Evolutionary conservation across 2,113 vertebrate genomes (phyloP), one percentile per base, ranked within the genome.

Genomic region (Plecturocebus donacophilus): DNA sequence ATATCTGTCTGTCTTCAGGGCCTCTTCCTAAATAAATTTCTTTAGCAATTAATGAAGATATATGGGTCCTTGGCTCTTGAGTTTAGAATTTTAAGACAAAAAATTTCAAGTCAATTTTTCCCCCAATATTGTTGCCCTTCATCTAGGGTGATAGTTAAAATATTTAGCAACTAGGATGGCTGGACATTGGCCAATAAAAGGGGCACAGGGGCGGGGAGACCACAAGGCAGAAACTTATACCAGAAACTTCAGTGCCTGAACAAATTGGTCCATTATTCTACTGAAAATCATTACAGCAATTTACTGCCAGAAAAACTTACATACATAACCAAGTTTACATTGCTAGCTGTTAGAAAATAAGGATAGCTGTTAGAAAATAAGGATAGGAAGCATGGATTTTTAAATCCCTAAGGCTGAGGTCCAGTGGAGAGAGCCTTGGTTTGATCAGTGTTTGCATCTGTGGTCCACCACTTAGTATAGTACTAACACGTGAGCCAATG

Each of bases 21-120:
- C 4, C 58, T 90, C 73, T 87, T 96, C 40, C 80, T 83, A 58
- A 96, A 94, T 90, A 52, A 96, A 94, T 90, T 79, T 9, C 1
- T 47, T 61, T 13, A 40, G 17, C 23, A 95, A 68, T 95, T 23
- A n/a, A 27, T 89, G 64, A 58, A 9, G 5, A 12, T 27, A 13
- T 40, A 45, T 0, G 73, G 5, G 10, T 70, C 8, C 7, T 75
- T 96, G 35, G 21, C 58, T 56, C 58, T 84, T 75, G 66, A 94
- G 32, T 92, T 23, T 8, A 95, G 38, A 87, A 70, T 82, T 93
- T 79, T 42, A 90, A 32, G 38, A 64, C 3, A 81, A 87, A 13
- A 56, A 8, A 23, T 87, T 85, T 95, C 13, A 79, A 82, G 25
- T 68, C 35, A 6, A 40, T 40, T n/a, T 84, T 68, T 92, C 8